Conservation (phyloP, 2,113 vertebrate species). For the Uria lomvia region DNA sequence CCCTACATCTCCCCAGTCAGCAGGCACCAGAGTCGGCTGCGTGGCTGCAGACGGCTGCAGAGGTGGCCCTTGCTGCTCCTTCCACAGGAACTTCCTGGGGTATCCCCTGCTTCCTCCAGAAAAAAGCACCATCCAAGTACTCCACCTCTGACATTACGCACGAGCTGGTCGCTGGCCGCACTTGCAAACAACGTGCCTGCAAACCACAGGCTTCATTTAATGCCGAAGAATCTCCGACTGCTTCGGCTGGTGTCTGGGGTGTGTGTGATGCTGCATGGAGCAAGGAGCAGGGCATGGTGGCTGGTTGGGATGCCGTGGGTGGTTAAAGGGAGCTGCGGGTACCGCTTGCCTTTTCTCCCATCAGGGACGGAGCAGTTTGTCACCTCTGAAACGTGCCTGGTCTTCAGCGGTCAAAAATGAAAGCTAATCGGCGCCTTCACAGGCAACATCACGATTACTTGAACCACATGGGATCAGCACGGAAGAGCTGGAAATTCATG, state of each 20-base stretch:
- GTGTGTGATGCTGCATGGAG: rapidly evolving
- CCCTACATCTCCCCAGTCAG: neutral
- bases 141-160: neutral
- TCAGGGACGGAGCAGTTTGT: neutral
- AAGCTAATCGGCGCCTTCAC: neutral
- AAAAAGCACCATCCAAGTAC: neutral
- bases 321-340: neutral
- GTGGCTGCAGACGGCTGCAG: neutral
- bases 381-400: neutral
- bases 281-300: rapidly evolving
- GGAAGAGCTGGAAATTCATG: neutral
- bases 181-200: neutral
- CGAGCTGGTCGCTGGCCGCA: rapidly evolving
- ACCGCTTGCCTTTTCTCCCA: neutral
- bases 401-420: neutral
- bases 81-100: neutral
- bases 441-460: neutral
- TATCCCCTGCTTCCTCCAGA: neutral
- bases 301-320: neutral
- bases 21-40: neutral
- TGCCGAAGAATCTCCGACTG: rapidly evolving
- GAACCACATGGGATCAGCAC: neutral
- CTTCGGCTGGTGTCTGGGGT: rapidly evolving
- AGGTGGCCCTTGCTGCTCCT: neutral
- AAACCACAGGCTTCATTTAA: neutral